phyloP scores from a whole-genome alignment of 2,797 vertebrate genomes.

The Alca torda region DNA sequence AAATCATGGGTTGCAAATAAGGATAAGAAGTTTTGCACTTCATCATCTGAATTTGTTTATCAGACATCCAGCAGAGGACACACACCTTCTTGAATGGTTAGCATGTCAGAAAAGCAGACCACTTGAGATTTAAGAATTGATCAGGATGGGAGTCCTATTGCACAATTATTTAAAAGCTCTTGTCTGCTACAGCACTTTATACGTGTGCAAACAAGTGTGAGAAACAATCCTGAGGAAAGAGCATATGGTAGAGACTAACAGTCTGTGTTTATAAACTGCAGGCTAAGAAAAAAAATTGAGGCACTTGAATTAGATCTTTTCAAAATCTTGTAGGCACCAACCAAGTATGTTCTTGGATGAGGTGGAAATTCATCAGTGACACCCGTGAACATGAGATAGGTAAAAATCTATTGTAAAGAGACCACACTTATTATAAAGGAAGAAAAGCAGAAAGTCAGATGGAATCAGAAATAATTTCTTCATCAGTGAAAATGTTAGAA shows the following conservation, averaged over 20 bases:
- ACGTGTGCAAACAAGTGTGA: not conserved
- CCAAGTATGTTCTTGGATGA: not conserved
- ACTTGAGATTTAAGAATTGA: not conserved
- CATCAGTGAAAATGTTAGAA: not conserved
- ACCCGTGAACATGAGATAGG: not conserved
- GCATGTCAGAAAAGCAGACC: not conserved
- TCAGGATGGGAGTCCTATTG: not conserved
- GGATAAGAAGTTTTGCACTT: not conserved
- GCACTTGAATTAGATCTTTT: not conserved
- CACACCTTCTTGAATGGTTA: not conserved
- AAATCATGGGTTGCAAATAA: not conserved
- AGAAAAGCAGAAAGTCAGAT: not conserved
- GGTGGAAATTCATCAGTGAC: not conserved
- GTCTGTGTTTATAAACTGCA: not conserved
- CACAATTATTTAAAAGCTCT: not conserved
- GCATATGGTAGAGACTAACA: not conserved
- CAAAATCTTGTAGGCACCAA: not conserved
- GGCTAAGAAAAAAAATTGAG: not conserved
- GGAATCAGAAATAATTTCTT: not conserved
- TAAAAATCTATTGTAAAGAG: not conserved
- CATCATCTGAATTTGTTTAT: not conserved
- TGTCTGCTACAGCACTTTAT: not conserved
- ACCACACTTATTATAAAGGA: not conserved
- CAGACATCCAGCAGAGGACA: not conserved
- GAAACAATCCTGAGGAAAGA: not conserved